Conservation (phyloP, 2,888 invertebrate species). For the Nesidiocoris tenuis region DNA sequence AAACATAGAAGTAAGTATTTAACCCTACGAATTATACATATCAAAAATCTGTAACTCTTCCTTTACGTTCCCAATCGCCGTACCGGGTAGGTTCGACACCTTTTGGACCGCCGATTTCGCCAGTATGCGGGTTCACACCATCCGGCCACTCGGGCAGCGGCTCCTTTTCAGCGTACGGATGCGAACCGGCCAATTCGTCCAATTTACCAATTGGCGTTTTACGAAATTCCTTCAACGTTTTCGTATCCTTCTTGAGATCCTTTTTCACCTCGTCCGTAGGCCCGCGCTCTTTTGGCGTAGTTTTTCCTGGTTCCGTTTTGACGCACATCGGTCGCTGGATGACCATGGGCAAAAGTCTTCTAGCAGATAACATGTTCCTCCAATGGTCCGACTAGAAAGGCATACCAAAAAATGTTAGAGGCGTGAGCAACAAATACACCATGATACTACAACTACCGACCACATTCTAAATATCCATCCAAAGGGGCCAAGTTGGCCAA, state of each 20-base stretch:
- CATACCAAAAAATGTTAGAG: no score
- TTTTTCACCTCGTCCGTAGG: conserved; percentile 7
- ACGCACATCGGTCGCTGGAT: conserved; percentile 16
- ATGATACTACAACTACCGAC: no score
- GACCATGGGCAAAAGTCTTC: conserved; percentile 17
- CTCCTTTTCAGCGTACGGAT: conserved; percentile 77
- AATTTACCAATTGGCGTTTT: conserved; percentile 58
- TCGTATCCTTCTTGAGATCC: conserved; percentile 29
- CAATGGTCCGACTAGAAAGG: no score
- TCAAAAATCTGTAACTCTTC: conserved; percentile 92
- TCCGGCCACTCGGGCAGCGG: conserved; percentile 82
- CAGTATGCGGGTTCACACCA: conserved; percentile 85
- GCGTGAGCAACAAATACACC: no score
- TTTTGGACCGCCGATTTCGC: conserved; percentile 90
- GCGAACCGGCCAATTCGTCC: conserved; percentile 70
- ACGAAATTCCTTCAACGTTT: conserved; percentile 20
- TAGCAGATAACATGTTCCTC: conserved; percentile 12
- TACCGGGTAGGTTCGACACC: conserved; percentile 99
- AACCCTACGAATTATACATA: not conserved
- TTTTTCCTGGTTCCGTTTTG: not conserved
- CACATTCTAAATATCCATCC: no score
- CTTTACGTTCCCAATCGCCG: conserved; percentile 99
- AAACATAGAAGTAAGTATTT: no score
- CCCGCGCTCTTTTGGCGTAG: not conserved
- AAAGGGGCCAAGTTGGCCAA: no score